Evolutionary conservation across 2,797 vertebrate genomes (phyloP).

Genomic region (Epinephelus malabaricus): DNA sequence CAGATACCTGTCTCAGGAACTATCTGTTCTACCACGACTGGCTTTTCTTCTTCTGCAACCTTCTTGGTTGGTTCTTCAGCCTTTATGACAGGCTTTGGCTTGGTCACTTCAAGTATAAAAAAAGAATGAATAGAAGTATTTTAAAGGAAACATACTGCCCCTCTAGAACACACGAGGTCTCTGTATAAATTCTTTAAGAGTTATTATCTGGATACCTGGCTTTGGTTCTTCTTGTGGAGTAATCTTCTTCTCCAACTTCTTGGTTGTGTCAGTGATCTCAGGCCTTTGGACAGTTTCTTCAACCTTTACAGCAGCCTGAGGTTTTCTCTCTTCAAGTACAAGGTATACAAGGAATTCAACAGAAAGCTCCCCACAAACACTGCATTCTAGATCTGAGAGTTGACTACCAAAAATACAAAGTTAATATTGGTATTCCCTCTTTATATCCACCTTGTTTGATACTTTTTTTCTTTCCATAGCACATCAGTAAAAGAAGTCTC

Average conservation of each 20-base stretch:
- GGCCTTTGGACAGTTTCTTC: conserved; percentile 63
- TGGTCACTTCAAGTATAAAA: conserved; percentile 66
- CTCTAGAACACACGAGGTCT: not conserved
- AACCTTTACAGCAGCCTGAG: conserved; percentile 40
- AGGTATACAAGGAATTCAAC: conserved; percentile 37
- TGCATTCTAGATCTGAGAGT: not conserved
- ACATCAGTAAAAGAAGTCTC: conserved; percentile 6
- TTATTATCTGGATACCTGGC: conserved; percentile 67
- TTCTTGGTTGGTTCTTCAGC: conserved; percentile 85
- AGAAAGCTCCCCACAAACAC: conserved; percentile 22
- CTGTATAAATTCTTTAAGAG: not conserved
- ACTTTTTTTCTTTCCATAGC: not conserved
- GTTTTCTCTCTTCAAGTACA: conserved; percentile 71
- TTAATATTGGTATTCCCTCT: not conserved
- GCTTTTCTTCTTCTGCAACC: conserved; percentile 74
- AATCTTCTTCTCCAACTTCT: conserved; percentile 55
- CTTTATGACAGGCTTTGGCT: conserved; percentile 79
- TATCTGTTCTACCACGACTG: conserved; percentile 48
- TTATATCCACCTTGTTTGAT: not conserved
- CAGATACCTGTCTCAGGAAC: conserved; percentile 65
- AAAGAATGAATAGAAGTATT: conserved; percentile 41
- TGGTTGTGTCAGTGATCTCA: conserved; percentile 46
- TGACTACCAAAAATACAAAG: not conserved
- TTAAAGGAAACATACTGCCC: conserved; percentile 1
- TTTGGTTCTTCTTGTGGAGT: conserved; percentile 54